Evolutionary conservation across 2,113 vertebrate species (phyloP), one percentile per base, ranked within the genome.

Genomic region (Cheilinus undulatus): DNA sequence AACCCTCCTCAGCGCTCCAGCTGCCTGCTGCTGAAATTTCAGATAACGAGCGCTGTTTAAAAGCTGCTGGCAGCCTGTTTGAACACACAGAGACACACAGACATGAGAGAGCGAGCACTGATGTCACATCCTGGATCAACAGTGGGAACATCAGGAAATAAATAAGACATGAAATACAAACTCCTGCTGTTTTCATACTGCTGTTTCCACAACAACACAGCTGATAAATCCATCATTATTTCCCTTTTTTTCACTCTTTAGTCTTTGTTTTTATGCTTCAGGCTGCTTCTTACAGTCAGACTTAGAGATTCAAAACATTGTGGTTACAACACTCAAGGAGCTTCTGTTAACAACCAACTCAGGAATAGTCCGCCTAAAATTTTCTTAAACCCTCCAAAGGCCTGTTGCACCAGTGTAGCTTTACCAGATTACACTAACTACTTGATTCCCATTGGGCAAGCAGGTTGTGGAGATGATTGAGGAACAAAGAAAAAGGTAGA

Each of bases 121-220:
- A 60, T 69, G 79, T 81, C 69, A 77, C 74, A 60, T 81, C 58
- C 71, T 32, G 62, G 64, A 76, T 72, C 61, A 59, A 66, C 30
- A 9, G 61, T 45, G 22, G n/a, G 60, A 83, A 74, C 38, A 57
- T 22, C 32, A 70, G 43, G 38, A 45, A 65, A 60, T 10, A 63
- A 76, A 34, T n/a, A 32, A 32, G 57, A 40, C 53, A 28, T 13
- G 11, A 50, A 68, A 40, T 42, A 51, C 77, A 82, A 53, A 61
- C 69, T 73, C 54, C 79, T 78, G 64, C 24, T 70, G 71, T 63
- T 69, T 79, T 50, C 67, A 34, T 43, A 43, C 61, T 69, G 60
- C n/a, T 5, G 85, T 89, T 89, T 74, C 74, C 72, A 63, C 28
- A 77, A 54, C 20, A 24, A 87, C 63, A 34, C 63, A 48, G 64